These are phyloP conservation scores for Paedocypris sp. DNA, from an alignment of 2,113 vertebrate species.

Conservation along the genomic window DNA sequence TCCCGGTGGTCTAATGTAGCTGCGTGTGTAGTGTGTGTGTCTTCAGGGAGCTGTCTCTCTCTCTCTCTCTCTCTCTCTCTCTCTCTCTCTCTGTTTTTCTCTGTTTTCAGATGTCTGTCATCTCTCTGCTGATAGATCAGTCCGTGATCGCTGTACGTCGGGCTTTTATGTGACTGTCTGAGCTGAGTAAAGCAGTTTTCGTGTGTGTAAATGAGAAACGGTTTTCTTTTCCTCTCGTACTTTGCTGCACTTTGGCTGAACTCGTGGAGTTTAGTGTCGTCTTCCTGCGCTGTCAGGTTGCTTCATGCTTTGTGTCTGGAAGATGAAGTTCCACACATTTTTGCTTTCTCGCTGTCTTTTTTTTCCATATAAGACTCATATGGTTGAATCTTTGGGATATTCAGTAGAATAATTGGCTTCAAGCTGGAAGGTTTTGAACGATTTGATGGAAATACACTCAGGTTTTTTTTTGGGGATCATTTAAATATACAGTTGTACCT, in stretches of 20 bases:
- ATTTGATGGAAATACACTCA: no score
- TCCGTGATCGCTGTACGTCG: background rate
- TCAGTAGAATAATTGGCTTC: background rate
- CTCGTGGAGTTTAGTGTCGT: background rate
- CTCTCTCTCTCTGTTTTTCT: no score
- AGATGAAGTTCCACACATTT: background rate
- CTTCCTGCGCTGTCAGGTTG: background rate
- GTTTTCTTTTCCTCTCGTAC: background rate
- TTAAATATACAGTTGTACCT: no score
- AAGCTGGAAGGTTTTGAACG: no score
- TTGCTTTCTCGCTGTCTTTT: slow-evolving; percentile 13
- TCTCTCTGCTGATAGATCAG: background rate
- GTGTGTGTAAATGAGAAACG: background rate
- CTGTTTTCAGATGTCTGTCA: slow-evolving; percentile 27
- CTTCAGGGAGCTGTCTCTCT: no score
- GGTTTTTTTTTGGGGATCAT: no score
- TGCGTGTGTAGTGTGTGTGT: no score
- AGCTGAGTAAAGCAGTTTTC: background rate
- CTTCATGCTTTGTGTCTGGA: background rate
- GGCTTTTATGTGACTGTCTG: background rate
- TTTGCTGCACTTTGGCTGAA: slow-evolving; percentile 17
- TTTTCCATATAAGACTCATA: background rate
- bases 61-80: no score
- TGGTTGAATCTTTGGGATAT: no score
- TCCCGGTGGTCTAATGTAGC: no score